Evolutionary conservation across 2,113 vertebrate species (phyloP).

Genomic region (Helogale parvula): DNA sequence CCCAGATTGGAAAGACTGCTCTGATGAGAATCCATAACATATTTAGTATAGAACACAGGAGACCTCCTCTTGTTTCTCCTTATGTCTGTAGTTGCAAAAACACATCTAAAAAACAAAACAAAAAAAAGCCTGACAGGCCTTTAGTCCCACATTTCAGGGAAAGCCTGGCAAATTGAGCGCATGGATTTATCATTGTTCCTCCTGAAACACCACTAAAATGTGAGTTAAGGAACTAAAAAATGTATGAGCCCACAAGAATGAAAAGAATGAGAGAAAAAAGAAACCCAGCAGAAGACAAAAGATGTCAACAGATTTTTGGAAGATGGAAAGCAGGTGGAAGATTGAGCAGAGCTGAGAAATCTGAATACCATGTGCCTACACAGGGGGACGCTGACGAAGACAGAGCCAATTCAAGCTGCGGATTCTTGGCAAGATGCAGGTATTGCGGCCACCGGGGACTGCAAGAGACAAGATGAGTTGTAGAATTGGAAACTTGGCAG

Average conservation of each 20-base stretch:
- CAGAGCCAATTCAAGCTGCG: slow-evolving; percentile 25
- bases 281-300: background rate
- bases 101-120: background rate
- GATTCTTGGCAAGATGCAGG: slow-evolving; percentile 32
- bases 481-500: background rate
- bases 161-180: background rate
- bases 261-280: background rate
- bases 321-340: slow-evolving; percentile 41
- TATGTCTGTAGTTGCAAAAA: background rate
- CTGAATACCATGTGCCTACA: slow-evolving; percentile 55
- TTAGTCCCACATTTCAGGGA: background rate
- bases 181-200: background rate
- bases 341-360: slow-evolving; percentile 18
- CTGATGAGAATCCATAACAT: background rate
- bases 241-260: background rate
- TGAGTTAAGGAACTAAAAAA: background rate
- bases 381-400: background rate
- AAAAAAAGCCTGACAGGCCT: background rate
- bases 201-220: background rate
- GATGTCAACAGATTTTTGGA: slow-evolving; percentile 52
- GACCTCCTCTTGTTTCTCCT: background rate
- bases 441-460: background rate
- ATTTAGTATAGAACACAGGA: background rate
- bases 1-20: background rate
- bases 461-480: background rate